Evolutionary conservation across 2,113 vertebrate species (phyloP), one percentile per base, ranked within the genome.

Genomic region (Chauna torquata): DNA sequence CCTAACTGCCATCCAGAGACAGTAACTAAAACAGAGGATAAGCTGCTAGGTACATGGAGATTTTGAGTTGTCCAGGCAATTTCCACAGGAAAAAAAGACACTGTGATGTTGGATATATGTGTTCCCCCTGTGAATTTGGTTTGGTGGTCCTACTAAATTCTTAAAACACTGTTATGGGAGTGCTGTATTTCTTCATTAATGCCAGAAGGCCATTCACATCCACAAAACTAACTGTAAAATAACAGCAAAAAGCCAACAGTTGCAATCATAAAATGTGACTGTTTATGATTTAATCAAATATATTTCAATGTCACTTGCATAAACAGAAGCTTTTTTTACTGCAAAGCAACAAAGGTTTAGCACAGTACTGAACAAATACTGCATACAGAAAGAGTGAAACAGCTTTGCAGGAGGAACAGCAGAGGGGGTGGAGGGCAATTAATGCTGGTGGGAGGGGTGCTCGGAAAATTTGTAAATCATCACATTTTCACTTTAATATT

Each of bases 401-500:
- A 84, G 68, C 86, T 85, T 80, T 93, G 72, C 81, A 96, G 82
- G 45, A 77, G 70, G 42, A 71, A 70, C 64, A 86, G 77, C 50
- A 77, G n/a, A 85, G 42, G 42, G n/a, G n/a, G n/a, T n/a, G n/a
- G n/a, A n/a, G n/a, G 61, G 42, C 87, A 95, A 95, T 92, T 86
- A 93, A 92, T 66, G 65, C 75, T 4, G 1, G 80, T 58, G 4
- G 82, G 66, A 85, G 70, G 77, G 64, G 92, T 40, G 50, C 42
- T 70, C 86, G 66, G 52, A 95, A 94, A 91, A 93, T 69, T 30
- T 65, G 61, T 86, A 96, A 89, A 94, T 84, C 68, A 83, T 74
- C 19, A 6, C 71, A 62, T 8, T 75, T 70, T 82, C 80, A 55
- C 85, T 91, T 86, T 69, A 90, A 57, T 85, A 59, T 84, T 94